Conservation (phyloP, 2,113 vertebrate species). For the Poecile atricapillus region DNA sequence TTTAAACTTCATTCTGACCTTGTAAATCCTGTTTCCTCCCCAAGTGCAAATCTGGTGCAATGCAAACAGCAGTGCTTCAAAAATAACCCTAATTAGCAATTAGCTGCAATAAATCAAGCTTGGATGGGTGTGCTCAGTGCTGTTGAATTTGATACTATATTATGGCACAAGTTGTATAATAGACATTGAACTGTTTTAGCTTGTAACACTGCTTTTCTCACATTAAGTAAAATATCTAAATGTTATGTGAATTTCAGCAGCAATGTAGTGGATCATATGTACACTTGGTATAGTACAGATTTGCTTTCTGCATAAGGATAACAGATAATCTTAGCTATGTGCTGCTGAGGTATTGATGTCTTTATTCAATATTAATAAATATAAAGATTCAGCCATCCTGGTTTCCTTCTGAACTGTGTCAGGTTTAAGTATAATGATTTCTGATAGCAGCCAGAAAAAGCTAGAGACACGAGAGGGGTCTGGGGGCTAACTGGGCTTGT, state of each 20-base stretch:
- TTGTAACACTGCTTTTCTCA: not conserved
- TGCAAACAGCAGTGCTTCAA: slow-evolving; percentile 58
- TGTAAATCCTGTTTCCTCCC: slow-evolving; percentile 58
- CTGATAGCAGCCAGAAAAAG: not conserved
- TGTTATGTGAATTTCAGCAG: slow-evolving; percentile 1
- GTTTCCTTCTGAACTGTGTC: not conserved
- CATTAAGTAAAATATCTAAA: slow-evolving; percentile 36
- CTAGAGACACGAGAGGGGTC: not conserved
- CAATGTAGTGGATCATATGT: not conserved
- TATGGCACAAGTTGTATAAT: slow-evolving; percentile 28
- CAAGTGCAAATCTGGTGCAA: slow-evolving; percentile 57
- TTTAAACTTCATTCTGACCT: slow-evolving; percentile 63
- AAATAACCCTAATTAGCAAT: slow-evolving; percentile 68
- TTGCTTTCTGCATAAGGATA: not conserved
- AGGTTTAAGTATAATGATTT: not conserved
- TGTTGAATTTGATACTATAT: slow-evolving; percentile 48
- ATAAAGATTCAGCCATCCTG: not conserved
- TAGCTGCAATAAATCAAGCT: slow-evolving; percentile 54
- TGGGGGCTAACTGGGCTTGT: slow-evolving; percentile 11
- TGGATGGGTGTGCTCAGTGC: not conserved
- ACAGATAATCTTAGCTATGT: not conserved
- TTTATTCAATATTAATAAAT: not conserved
- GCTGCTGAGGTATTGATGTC: not conserved
- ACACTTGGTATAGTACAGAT: not conserved
- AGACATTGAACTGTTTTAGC: slow-evolving; percentile 31